phyloP scores from a whole-genome alignment of 2,888 invertebrate species.

The Clusia tigrina region DNA sequence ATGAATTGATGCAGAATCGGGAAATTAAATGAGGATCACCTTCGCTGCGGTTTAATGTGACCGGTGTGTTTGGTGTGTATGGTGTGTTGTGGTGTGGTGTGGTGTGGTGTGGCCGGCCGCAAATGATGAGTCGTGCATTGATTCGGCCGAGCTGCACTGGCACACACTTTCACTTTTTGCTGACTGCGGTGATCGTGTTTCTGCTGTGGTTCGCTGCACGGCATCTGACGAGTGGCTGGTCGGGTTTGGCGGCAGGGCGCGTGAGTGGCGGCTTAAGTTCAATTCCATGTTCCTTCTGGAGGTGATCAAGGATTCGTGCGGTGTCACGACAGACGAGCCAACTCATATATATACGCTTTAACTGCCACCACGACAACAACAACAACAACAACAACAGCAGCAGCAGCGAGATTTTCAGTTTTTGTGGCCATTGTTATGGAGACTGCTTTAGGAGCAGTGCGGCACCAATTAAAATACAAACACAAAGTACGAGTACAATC shows the following conservation, averaged over 20 bases:
- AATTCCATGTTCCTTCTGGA: constrained; percentile 4
- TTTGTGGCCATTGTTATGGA: constrained; percentile 5
- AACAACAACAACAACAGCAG: constrained; percentile 9
- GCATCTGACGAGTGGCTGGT: neutral
- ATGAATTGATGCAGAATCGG: constrained; percentile 15
- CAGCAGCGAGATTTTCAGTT: neutral
- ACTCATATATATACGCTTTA: neutral
- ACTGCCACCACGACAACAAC: no score
- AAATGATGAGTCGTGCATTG: constrained; percentile 13
- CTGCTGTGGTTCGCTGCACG: constrained; percentile 22
- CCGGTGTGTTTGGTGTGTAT: no score
- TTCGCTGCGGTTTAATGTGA: constrained; percentile 37
- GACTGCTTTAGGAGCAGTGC: neutral
- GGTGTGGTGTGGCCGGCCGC: constrained; percentile 30
- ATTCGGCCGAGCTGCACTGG: neutral
- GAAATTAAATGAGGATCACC: constrained; percentile 40
- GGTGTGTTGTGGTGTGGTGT: neutral
- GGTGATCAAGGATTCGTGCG: constrained; percentile 4
- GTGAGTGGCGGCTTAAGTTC: constrained; percentile 3
- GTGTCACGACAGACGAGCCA: neutral
- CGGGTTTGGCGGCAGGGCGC: neutral
- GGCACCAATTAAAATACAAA: no score
- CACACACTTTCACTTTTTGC: constrained; percentile 41
- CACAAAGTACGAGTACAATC: no score
- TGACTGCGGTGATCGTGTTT: constrained; percentile 19